A percentile compares a stretch with the other conserved stretches of the same genome.
These are phyloP conservation scores for Heliconius aoede DNA, from an alignment of 2,888 invertebrate genomes.

Conservation along the genomic window DNA sequence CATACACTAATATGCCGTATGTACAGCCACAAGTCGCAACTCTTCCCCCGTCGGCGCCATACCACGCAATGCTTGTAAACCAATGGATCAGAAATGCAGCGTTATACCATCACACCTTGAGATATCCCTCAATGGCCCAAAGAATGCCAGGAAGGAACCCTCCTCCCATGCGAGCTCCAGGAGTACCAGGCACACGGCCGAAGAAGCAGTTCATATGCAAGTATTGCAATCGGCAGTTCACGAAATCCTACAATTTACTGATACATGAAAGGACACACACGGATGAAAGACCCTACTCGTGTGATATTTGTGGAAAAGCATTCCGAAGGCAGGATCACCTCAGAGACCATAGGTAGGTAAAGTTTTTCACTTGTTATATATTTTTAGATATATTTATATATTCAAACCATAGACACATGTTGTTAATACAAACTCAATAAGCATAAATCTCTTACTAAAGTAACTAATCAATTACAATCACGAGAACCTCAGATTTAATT, in stretches of 20 bases:
- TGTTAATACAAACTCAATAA: slow-evolving; percentile 26
- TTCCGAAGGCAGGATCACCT: slow-evolving; percentile 97
- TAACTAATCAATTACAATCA: slow-evolving; percentile 52
- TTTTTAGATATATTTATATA: background rate
- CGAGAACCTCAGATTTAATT: slow-evolving; percentile 64
- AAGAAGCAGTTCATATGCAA: slow-evolving; percentile 98
- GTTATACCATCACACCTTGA: slow-evolving; percentile 84
- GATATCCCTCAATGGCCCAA: slow-evolving; percentile 80
- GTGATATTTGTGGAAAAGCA: slow-evolving; percentile 97
- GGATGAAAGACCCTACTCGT: slow-evolving; percentile 97
- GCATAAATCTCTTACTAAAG: slow-evolving; percentile 44
- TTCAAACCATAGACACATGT: slow-evolving; percentile 21
- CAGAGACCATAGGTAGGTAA: slow-evolving; percentile 91
- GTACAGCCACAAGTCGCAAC: slow-evolving; percentile 78
- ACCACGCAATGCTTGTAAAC: slow-evolving; percentile 86
- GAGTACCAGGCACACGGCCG: slow-evolving; percentile 85
- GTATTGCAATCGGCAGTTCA: slow-evolving; percentile 98
- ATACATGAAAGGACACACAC: slow-evolving; percentile 99
- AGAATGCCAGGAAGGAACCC: slow-evolving; percentile 80
- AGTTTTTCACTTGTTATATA: slow-evolving; percentile 24
- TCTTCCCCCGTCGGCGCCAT: slow-evolving; percentile 75
- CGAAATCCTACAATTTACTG: slow-evolving; percentile 98
- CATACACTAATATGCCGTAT: slow-evolving; percentile 75
- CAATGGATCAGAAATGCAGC: slow-evolving; percentile 90
- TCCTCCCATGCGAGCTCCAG: slow-evolving; percentile 82